phyloP scores from a whole-genome alignment of 1,140 invertebrate species.

The Scaptomyza hsui region DNA sequence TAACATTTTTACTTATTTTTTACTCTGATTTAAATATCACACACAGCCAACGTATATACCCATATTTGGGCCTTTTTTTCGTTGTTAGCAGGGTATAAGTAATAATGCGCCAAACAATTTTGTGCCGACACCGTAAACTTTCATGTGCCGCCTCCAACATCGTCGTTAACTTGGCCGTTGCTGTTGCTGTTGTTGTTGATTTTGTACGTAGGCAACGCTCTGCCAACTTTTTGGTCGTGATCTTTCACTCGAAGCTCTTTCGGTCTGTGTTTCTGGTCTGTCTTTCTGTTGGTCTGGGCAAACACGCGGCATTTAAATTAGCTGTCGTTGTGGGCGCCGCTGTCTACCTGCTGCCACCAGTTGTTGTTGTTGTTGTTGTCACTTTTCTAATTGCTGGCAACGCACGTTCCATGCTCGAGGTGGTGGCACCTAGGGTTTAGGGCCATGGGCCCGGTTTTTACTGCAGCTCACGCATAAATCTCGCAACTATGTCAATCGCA shows the following conservation, averaged over 20 bases:
- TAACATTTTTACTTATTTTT: too few species aligned
- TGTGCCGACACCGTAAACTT: constrained; percentile 69
- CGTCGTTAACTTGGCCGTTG: constrained; percentile 41
- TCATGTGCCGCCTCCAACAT: constrained; percentile 72
- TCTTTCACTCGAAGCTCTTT: constrained; percentile 65
- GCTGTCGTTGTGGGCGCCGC: constrained; percentile 66
- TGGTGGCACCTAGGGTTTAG: constrained; percentile 26
- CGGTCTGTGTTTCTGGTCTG: constrained; percentile 13
- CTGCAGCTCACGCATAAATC: constrained; percentile 74
- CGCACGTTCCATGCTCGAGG: constrained; percentile 55
- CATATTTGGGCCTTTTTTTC: neutral
- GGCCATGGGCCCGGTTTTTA: constrained; percentile 37
- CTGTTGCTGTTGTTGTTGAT: constrained; percentile 28
- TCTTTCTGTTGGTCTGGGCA: constrained; percentile 35
- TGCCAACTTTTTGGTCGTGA: constrained; percentile 79
- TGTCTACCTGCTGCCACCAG: constrained; percentile 35
- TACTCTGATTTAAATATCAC: too few species aligned
- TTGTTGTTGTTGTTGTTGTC: constrained; percentile 29
- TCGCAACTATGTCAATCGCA: constrained; percentile 81
- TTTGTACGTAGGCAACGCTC: constrained; percentile 27
- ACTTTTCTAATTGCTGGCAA: constrained; percentile 68
- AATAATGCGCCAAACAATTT: constrained; percentile 64
- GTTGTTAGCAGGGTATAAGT: constrained; percentile 27
- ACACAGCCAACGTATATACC: neutral
- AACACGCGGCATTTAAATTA: constrained; percentile 75